Base-by-base conservation (phyloP, 2,888 invertebrate species). In the Melolontha melolontha region DNA sequence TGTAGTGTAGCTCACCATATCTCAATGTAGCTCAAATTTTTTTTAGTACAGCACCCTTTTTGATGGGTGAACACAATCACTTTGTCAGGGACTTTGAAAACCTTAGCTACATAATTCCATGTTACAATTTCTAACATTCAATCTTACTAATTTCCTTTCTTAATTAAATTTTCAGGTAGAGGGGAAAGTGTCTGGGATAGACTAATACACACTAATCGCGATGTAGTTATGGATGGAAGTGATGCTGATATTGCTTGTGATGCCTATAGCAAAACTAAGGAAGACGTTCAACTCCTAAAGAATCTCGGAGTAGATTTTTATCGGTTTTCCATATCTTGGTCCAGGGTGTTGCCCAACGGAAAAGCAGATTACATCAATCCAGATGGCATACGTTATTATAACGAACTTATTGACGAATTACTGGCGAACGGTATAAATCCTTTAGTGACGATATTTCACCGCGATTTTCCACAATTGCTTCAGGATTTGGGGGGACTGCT, bases 401-500 rank as follows among this genome's bases (percentile, higher is more conserved):
- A 85, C 65, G 83, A 86, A 50, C 77, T 92, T 17, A 84, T 91
- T 11, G 81, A 88, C 55, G 88, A 86, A 74, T 81, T 92, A 2
- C 69, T 83, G 0, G 81, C 76, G 1, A 81, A 86, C 65, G 83
- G 82, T 14, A 89, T 92, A 62, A 75, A 80, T 55, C 90, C 91
- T 0, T 74, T 87, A 50, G 85, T 88, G 7, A 89, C 89, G 0
- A 81, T 90, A 78, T 89, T 88, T 81, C 90, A 90, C 75, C 90
- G 88, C 88, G 90, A 91, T 76, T 82, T 90, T 64, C 90, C 90
- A 0, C 87, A 88, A 75, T 64, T 75, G 4, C 77, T 89, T 7
- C 86, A 77, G 82, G 86, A 88, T 54, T 79, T 88, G 5, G 90
- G 90, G 0, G 90, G 90, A 0, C 90, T 90, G 89, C 84, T 87